Evolutionary conservation across 1,140 invertebrate genomes (phyloP).

Genomic region (Zaprionus ornatus): DNA sequence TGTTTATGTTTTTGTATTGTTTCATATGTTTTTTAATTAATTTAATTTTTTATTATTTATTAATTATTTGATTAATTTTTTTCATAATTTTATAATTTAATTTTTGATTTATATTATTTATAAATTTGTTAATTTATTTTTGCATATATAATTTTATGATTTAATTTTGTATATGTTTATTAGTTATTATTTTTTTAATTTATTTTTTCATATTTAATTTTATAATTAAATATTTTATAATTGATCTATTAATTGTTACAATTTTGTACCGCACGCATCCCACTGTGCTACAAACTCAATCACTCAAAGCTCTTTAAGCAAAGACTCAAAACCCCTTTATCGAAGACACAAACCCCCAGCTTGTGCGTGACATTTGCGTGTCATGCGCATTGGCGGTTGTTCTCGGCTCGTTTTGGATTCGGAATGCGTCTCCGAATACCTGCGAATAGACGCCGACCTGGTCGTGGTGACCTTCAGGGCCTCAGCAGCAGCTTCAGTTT

Average conservation of each 20-base stretch:
- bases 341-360: conserved; percentile 16
- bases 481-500: not conserved
- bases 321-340: conserved; percentile 42
- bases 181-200: conserved; percentile 6
- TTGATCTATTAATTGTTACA: too few relatives aligned
- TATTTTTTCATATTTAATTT: not conserved
- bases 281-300: too few relatives aligned
- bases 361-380: conserved; percentile 1
- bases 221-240: not conserved
- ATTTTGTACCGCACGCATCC: not conserved
- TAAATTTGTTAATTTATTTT: not conserved
- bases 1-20: not conserved
- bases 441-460: conserved; percentile 9
- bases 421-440: conserved; percentile 13
- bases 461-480: conserved; percentile 70
- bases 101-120: not conserved
- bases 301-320: not conserved
- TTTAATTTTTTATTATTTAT: not conserved
- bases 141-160: not conserved
- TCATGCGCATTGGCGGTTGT: conserved; percentile 53
- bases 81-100: not conserved
- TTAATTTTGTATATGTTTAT: not conserved
- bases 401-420: conserved; percentile 9
- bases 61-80: not conserved
- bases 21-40: not conserved